phyloP scores from a whole-genome alignment of 2,113 vertebrate species.

The Amphiprion ocellaris region DNA sequence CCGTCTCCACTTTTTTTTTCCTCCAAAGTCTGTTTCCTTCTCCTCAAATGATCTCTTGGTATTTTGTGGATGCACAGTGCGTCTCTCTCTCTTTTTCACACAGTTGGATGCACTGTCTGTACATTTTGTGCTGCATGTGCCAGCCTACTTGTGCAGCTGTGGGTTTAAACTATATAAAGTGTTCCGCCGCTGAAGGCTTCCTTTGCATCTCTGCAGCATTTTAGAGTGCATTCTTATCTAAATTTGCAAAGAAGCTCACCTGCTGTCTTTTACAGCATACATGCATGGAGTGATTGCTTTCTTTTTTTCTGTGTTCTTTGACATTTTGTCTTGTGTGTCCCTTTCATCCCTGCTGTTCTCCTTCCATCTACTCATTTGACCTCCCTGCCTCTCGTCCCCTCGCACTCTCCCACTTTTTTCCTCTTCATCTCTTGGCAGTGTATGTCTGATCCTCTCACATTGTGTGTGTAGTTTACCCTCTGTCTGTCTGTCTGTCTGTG shows the following conservation, averaged over 20 bases:
- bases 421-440: conserved; percentile 30
- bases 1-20: conserved; percentile 11
- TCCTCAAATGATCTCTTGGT: conserved; percentile 54
- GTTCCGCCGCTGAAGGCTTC: not conserved
- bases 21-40: conserved; percentile 26
- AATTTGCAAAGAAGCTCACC: not conserved
- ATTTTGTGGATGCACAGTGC: conserved; percentile 40
- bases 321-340: conserved; percentile 10
- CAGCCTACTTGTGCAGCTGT: conserved; percentile 10
- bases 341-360: conserved; percentile 36
- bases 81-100: conserved; percentile 9
- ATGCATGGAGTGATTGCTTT: not conserved
- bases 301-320: conserved; percentile 1
- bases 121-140: conserved; percentile 55
- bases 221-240: not conserved
- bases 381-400: conserved; percentile 10
- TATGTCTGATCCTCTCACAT: conserved; percentile 51
- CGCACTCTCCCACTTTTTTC: not conserved
- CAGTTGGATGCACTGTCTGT: conserved; percentile 52
- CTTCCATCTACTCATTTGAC: conserved; percentile 64
- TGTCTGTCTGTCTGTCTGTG: conserved; percentile 10
- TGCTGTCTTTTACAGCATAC: not conserved
- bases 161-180: not conserved
- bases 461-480: conserved; percentile 20
- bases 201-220: not conserved